Conservation (phyloP, 2,797 vertebrate genomes). For the Parambassis ranga region DNA sequence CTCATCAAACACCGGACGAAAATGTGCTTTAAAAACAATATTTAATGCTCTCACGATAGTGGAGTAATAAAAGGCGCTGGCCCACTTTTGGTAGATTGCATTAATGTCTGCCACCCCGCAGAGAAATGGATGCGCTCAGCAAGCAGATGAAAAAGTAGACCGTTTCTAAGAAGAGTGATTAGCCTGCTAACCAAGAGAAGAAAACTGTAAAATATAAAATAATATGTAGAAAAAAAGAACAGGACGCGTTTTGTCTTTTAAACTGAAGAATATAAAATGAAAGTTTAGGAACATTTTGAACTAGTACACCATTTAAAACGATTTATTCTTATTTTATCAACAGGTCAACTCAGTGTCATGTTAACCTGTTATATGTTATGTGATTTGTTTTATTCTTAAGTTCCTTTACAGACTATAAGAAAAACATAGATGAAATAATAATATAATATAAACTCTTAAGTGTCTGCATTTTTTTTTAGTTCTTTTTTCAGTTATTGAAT, state of each 20-base stretch:
- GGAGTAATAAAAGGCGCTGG: rapidly evolving
- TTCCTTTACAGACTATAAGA: too few species aligned
- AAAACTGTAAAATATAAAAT: constrained; percentile 8
- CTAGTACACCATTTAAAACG: too few species aligned
- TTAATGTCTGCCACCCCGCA: constrained; percentile 8
- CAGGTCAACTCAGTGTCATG: too few species aligned
- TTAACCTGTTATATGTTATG: too few species aligned
- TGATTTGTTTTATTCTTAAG: too few species aligned
- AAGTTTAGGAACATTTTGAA: too few species aligned
- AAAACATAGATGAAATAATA: too few species aligned
- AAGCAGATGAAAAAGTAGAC: constrained; percentile 55
- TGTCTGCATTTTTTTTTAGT: too few species aligned
- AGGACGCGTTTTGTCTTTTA: background rate
- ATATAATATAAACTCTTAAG: too few species aligned
- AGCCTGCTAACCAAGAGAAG: constrained; percentile 19
- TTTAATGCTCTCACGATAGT: rapidly evolving
- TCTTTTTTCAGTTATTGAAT: too few species aligned
- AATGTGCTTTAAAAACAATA: rapidly evolving
- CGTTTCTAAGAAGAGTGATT: constrained; percentile 60
- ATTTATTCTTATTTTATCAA: background rate
- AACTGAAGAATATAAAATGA: background rate
- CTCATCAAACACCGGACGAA: rapidly evolving
- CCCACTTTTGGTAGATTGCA: background rate
- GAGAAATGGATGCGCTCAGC: constrained; percentile 53
- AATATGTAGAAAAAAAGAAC: background rate